phyloP scores from a whole-genome alignment of 2,113 vertebrate genomes.

The Semicossyphus pulcher region DNA sequence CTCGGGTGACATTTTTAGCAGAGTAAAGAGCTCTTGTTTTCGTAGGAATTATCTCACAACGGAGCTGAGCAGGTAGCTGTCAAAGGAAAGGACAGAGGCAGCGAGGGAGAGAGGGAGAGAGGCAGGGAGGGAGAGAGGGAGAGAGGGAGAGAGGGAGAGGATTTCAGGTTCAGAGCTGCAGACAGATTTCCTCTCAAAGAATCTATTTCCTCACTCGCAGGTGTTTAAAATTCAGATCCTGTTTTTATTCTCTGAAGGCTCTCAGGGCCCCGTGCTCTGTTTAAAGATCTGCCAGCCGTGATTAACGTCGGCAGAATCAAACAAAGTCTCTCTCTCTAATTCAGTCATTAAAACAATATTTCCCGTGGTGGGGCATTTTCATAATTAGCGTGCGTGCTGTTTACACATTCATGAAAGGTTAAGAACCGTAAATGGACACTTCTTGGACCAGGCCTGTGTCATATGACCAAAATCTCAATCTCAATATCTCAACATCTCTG shows the following conservation, averaged over 20 bases:
- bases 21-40: constrained; percentile 41
- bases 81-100: constrained; percentile 20
- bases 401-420: neutral
- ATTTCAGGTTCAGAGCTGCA: constrained; percentile 26
- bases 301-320: constrained; percentile 28
- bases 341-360: constrained; percentile 3
- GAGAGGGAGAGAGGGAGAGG: neutral
- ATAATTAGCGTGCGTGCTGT: neutral
- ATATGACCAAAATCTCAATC: too few species aligned
- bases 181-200: constrained; percentile 5
- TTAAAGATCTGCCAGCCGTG: constrained; percentile 2
- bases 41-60: constrained; percentile 31
- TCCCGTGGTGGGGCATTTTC: neutral
- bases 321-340: neutral
- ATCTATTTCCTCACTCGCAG: constrained; percentile 23
- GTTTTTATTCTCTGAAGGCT: neutral
- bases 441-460: neutral
- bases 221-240: constrained; percentile 30
- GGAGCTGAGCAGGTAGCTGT: constrained; percentile 31
- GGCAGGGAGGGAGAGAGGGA: neutral
- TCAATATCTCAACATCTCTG: too few species aligned
- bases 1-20: constrained; percentile 13
- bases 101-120: neutral
- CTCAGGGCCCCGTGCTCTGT: neutral
- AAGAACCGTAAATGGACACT: neutral